phyloP scores from a whole-genome alignment of 2,113 vertebrate species.

The Phoxinus phoxinus region DNA sequence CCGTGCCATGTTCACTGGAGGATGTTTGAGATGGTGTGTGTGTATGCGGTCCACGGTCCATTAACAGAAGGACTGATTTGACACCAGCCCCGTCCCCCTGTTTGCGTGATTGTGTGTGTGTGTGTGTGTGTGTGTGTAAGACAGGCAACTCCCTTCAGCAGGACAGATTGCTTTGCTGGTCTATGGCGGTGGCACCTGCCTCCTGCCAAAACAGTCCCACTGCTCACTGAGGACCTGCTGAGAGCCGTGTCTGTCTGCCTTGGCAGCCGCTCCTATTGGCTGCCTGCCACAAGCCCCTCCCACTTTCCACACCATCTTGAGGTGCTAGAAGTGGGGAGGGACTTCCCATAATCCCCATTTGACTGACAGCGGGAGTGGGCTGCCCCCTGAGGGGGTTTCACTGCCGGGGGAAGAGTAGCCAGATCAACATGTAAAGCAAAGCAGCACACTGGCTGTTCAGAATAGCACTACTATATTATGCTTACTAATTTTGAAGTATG shows the following conservation, averaged over 20 bases:
- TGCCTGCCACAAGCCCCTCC: slow-evolving; percentile 35
- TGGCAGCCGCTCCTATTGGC: slow-evolving; percentile 71
- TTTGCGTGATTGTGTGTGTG: not conserved
- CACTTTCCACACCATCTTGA: slow-evolving; percentile 61
- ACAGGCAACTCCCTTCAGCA: slow-evolving; percentile 19
- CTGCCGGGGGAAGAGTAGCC: slow-evolving; percentile 23
- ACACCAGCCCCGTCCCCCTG: slow-evolving; percentile 17
- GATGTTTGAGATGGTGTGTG: slow-evolving; percentile 17
- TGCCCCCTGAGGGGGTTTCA: slow-evolving; percentile 69
- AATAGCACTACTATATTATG: not conserved
- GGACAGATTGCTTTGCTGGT: slow-evolving; percentile 39
- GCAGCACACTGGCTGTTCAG: not conserved
- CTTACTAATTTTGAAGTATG: not conserved
- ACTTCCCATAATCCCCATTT: slow-evolving; percentile 77
- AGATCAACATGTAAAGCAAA: not conserved
- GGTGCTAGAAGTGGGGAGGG: slow-evolving; percentile 69
- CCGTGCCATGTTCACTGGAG: slow-evolving; percentile 26
- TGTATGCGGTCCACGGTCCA: slow-evolving; percentile 12
- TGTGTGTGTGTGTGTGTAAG: slow-evolving; percentile 26
- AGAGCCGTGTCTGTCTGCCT: slow-evolving; percentile 69
- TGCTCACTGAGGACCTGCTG: slow-evolving; percentile 54
- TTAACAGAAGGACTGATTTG: slow-evolving; percentile 40
- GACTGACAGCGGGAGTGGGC: slow-evolving; percentile 75
- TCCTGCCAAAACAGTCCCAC: slow-evolving; percentile 31
- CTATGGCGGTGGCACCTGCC: slow-evolving; percentile 39